Evolutionary conservation across 2,888 invertebrate species (phyloP).

Genomic region (Malthinus seriepunctatus): DNA sequence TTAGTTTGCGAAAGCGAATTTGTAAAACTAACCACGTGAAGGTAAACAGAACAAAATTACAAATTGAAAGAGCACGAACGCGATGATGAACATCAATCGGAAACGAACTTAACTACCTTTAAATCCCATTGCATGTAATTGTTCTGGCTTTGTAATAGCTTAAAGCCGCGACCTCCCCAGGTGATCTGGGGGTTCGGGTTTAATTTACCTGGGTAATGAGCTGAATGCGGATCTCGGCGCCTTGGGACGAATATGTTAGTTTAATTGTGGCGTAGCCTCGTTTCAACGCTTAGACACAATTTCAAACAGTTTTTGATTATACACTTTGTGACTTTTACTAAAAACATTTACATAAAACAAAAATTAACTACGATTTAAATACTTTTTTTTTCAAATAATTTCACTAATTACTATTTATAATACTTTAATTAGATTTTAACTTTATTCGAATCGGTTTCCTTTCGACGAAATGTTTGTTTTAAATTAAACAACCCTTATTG

Average conservation of each 20-base stretch:
- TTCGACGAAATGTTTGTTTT: too few species aligned
- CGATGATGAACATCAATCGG: constrained; percentile 27
- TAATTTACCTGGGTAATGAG: constrained; percentile 52
- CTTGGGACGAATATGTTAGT: constrained; percentile 31
- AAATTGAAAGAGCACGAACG: constrained; percentile 26
- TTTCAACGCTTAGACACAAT: constrained; percentile 25
- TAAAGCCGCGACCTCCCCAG: constrained; percentile 45
- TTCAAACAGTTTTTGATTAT: background rate
- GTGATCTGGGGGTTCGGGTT: constrained; percentile 40
- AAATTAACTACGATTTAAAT: too few species aligned
- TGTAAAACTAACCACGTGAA: constrained; percentile 18
- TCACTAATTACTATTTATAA: too few species aligned
- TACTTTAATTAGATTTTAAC: too few species aligned
- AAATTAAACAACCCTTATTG: too few species aligned
- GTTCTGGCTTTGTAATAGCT: constrained; percentile 34
- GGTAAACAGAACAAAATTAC: constrained; percentile 22
- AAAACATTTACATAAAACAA: too few species aligned
- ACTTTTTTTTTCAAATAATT: too few species aligned
- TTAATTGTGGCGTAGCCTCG: constrained; percentile 27
- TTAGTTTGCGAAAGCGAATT: background rate
- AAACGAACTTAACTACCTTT: constrained; percentile 31
- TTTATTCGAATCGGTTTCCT: too few species aligned
- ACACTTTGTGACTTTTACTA: too few species aligned
- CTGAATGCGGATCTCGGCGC: constrained; percentile 42
- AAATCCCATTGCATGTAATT: constrained; percentile 34